These are phyloP conservation scores for Ectemnius lituratus DNA, from an alignment of 2,888 invertebrate species.

Conservation along the genomic window DNA sequence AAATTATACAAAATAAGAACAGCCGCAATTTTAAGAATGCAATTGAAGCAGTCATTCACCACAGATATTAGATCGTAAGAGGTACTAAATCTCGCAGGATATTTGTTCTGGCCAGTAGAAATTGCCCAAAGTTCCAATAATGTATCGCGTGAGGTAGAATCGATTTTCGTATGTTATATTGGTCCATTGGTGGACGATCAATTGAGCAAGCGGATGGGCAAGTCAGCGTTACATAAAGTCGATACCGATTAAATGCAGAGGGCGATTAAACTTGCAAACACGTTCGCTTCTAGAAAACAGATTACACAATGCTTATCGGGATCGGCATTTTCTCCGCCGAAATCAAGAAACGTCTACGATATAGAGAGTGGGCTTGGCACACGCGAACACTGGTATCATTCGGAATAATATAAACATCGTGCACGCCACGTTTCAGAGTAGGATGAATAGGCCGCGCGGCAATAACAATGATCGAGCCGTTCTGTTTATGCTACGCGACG, in stretches of 20 bases:
- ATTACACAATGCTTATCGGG: background rate
- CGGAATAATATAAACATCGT: conserved; percentile 4
- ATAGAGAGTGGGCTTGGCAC: background rate
- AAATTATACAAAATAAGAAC: background rate
- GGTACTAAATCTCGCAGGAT: background rate
- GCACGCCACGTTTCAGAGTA: conserved; percentile 1
- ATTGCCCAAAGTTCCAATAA: too few relatives aligned
- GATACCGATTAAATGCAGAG: conserved; percentile 5
- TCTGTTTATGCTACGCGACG: conserved; percentile 5
- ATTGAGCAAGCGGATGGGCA: background rate
- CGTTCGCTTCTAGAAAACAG: background rate
- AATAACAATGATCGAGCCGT: background rate
- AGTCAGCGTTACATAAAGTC: background rate
- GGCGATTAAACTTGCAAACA: background rate
- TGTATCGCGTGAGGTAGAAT: too few relatives aligned
- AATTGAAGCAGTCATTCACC: background rate
- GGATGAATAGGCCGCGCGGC: background rate
- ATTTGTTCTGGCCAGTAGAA: background rate
- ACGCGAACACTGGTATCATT: background rate
- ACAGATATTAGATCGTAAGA: conserved; percentile 2
- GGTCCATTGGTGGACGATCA: background rate
- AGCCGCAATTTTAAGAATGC: too few relatives aligned
- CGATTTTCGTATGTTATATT: too few relatives aligned
- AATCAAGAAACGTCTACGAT: conserved; percentile 1
- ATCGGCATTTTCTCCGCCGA: background rate